phyloP scores from a whole-genome alignment of 1,140 invertebrate species.

The Ridgeia piscesae region DNA sequence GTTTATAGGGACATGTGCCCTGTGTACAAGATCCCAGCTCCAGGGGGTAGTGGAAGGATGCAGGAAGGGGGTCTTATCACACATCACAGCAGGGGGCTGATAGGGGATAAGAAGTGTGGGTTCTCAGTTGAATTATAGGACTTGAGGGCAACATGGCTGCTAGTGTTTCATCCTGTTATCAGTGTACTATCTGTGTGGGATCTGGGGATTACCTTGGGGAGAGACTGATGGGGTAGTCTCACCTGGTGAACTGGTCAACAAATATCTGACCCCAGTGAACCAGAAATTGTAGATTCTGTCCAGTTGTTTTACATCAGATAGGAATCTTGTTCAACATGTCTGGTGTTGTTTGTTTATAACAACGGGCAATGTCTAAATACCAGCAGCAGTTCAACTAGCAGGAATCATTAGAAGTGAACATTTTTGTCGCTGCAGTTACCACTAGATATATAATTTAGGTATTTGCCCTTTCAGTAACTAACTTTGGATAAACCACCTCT shows the following conservation, averaged over 20 bases:
- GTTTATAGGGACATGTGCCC: neutral
- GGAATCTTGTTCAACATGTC: neutral
- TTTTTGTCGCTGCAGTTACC: no score
- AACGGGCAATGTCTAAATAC: slow-evolving; percentile 34
- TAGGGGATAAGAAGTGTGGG: neutral
- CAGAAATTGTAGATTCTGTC: neutral
- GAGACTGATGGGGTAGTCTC: neutral
- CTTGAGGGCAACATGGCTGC: neutral
- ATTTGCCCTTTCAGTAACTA: neutral
- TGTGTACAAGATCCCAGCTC: neutral
- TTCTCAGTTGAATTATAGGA: neutral
- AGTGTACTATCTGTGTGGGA: neutral
- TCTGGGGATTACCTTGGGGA: neutral
- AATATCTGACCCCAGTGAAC: neutral
- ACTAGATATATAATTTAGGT: neutral
- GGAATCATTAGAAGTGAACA: neutral
- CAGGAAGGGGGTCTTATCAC: neutral
- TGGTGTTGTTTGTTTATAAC: slow-evolving; percentile 29
- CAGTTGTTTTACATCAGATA: neutral
- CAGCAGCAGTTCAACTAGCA: neutral
- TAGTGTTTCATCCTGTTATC: neutral
- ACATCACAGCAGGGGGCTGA: neutral
- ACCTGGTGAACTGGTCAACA: neutral
- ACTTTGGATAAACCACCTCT: neutral
- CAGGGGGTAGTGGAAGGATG: neutral